Base-by-base conservation (phyloP, 2,113 vertebrate species). In the Caranx melampygus region DNA sequence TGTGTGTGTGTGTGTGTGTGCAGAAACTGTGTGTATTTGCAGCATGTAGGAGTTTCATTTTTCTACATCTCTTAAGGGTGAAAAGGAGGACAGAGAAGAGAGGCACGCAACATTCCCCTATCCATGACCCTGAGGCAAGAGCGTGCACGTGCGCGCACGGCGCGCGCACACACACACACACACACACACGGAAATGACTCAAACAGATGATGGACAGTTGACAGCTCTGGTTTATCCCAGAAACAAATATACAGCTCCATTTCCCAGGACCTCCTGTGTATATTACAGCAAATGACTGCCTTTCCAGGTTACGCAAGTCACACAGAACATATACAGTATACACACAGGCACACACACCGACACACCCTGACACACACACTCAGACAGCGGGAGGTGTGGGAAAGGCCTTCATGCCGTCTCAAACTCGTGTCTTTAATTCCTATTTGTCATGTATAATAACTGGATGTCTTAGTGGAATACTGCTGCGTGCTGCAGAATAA, bases 1-100 rank as follows among this genome's bases (percentile, higher is more conserved):
- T 26, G 21, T 14, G 26, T 15, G 18, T 37, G 65, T 44, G 55
- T 26, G 21, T 14, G 26, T 15, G 18, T 37, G 65, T 44, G 55
- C 26, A 26, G 26, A 26, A 26, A 26, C 26, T 76, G 64, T 78
- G 84, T 76, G 87, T 86, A 74, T 88, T 88, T 92, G 91, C 80
- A 84, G 92, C 90, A 75, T 74, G 62, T 57, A 89, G 81, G 85
- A 92, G 85, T 93, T 86, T 93, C 88, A 92, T 92, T 93, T 92
- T 81, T 78, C 76, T 84, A 82, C 81, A 81, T 75, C 67, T 67
- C 85, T 91, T 91, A 35, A 87, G 90, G 92, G 91, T 94, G 88
- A 95, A 94, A 71, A 83, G 6, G 81, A 93, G 92, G 93, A 92
- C 91, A 91, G 74, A 67, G 87, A 74, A 75, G 64, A 85, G 84